Evolutionary conservation across 2,888 invertebrate species (phyloP).

Genomic region (Eupithecia centaureata): DNA sequence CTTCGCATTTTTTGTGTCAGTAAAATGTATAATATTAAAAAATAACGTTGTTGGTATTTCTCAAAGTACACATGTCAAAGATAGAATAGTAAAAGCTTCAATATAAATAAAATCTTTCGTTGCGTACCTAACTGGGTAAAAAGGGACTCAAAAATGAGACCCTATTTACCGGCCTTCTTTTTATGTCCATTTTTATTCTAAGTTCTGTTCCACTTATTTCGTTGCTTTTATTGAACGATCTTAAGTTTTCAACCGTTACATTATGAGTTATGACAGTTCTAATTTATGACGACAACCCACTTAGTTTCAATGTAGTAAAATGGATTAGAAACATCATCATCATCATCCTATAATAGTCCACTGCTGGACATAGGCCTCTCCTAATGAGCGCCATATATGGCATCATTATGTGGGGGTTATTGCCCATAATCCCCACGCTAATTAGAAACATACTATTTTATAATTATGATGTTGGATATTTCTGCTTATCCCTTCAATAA

Average conservation of each 20-base stretch:
- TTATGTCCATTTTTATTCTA: slow-evolving; percentile 44
- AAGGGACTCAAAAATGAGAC: background rate
- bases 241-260: slow-evolving; percentile 8
- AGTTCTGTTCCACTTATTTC: slow-evolving; percentile 2
- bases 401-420: no score
- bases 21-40: no score
- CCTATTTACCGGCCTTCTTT: no score
- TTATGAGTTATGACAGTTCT: slow-evolving; percentile 22
- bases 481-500: slow-evolving; percentile 32
- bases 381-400: no score
- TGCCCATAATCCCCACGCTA: no score
- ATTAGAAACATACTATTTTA: slow-evolving; percentile 36
- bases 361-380: no score
- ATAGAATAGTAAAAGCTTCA: background rate
- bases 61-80: background rate
- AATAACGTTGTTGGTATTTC: no score
- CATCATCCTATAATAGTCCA: no score
- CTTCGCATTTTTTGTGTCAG: background rate
- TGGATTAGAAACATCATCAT: slow-evolving; percentile 27
- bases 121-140: background rate
- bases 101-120: background rate
- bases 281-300: slow-evolving; percentile 21
- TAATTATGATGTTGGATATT: slow-evolving; percentile 41
- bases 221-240: slow-evolving; percentile 9
- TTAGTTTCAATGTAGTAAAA: slow-evolving; percentile 28